phyloP scores from a whole-genome alignment of 2,888 invertebrate genomes.

The Philaethria dido region DNA sequence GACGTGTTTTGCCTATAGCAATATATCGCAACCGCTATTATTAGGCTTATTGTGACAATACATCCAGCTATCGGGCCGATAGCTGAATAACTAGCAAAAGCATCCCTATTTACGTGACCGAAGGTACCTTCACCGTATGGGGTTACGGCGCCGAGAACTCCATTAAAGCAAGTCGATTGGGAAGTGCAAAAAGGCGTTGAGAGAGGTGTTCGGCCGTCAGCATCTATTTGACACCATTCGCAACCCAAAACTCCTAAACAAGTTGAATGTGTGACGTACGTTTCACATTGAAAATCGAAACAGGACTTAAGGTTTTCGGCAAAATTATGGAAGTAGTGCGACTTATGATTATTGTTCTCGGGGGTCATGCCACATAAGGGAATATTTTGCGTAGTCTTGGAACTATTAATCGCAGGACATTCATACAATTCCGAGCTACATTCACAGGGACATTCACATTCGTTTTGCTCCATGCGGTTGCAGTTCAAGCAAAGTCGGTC shows the following conservation, averaged over 20 bases:
- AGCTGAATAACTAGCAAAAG: conserved; percentile 86
- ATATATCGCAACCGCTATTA: conserved; percentile 92
- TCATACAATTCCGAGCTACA: conserved; percentile 85
- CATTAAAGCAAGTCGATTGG: conserved; percentile 92
- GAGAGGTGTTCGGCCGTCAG: conserved; percentile 88
- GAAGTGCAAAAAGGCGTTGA: conserved; percentile 90
- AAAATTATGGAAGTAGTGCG: conserved; percentile 77
- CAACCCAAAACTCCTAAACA: conserved; percentile 92
- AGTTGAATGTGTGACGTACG: conserved; percentile 84
- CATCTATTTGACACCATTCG: conserved; percentile 94
- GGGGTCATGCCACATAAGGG: conserved; percentile 76
- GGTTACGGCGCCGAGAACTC: conserved; percentile 91
- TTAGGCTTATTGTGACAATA: conserved; percentile 90
- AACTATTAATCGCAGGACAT: conserved; percentile 64
- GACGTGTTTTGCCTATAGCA: conserved; percentile 90
- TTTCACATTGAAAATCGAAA: conserved; percentile 87
- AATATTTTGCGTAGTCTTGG: conserved; percentile 62
- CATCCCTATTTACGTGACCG: conserved; percentile 75
- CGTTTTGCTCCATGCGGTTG: conserved; percentile 96
- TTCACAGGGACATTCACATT: conserved; percentile 98
- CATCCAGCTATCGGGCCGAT: conserved; percentile 95
- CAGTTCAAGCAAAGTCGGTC: conserved; percentile 95
- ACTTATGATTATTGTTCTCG: conserved; percentile 77
- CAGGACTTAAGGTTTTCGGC: conserved; percentile 86
- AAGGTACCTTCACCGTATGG: conserved; percentile 91